Evolutionary conservation across 2,113 vertebrate species (phyloP).

Genomic region (human (Homo sapiens)): GRCh38 chr6:14665001-14665500

Average conservation of each 20-base stretch:
- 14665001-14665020: not conserved
- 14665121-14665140: not conserved
- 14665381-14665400: fast-evolving
- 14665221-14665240: conserved; percentile 81
- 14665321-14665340: conserved; percentile 57
- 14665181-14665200: conserved; percentile 67
- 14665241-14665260: conserved; percentile 83
- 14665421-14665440: not conserved
- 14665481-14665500: not conserved
- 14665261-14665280: conserved; percentile 79
- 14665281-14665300: conserved; percentile 82
- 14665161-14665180: conserved; percentile 39
- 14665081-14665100: not conserved
- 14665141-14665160: not conserved
- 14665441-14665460: not conserved
- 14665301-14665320: conserved; percentile 71
- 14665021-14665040: not conserved
- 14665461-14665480: not conserved
- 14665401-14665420: not conserved
- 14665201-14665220: conserved; percentile 59
- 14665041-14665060: not conserved
- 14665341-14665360: not conserved
- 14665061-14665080: not conserved
- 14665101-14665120: not conserved
- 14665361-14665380: not conserved